Conservation (phyloP, 2,113 vertebrate genomes). For the Patagioenas fasciata region DNA sequence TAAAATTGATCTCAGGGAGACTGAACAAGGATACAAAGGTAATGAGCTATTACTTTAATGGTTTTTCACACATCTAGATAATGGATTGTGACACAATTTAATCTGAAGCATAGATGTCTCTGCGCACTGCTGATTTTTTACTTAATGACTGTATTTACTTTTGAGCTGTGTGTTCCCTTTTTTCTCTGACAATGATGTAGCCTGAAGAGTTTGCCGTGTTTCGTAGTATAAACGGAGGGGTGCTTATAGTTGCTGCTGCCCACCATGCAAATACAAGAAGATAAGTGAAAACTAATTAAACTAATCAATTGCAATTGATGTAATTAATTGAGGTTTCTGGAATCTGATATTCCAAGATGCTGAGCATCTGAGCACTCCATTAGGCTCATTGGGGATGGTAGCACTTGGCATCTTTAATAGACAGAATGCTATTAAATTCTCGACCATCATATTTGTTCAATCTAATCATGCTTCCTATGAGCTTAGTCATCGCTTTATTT, state of each 20-base stretch:
- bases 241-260: background rate
- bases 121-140: background rate
- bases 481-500: background rate
- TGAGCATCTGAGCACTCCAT: background rate
- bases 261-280: background rate
- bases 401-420: background rate
- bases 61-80: background rate
- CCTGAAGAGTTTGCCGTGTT: background rate
- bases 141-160: background rate
- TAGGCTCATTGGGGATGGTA: background rate
- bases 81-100: background rate
- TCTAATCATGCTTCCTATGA: background rate
- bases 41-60: slow-evolving; percentile 27
- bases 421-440: background rate
- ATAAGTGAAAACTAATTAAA: background rate
- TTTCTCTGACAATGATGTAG: background rate
- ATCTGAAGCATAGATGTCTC: background rate
- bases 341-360: background rate
- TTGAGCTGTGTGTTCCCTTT: background rate
- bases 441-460: background rate
- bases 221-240: background rate
- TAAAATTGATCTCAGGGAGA: slow-evolving; percentile 96
- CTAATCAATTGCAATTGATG: background rate
- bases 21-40: slow-evolving; percentile 98
- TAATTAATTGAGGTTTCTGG: background rate